phyloP scores from a whole-genome alignment of 2,113 vertebrate species.

The Tyrannus savana region DNA sequence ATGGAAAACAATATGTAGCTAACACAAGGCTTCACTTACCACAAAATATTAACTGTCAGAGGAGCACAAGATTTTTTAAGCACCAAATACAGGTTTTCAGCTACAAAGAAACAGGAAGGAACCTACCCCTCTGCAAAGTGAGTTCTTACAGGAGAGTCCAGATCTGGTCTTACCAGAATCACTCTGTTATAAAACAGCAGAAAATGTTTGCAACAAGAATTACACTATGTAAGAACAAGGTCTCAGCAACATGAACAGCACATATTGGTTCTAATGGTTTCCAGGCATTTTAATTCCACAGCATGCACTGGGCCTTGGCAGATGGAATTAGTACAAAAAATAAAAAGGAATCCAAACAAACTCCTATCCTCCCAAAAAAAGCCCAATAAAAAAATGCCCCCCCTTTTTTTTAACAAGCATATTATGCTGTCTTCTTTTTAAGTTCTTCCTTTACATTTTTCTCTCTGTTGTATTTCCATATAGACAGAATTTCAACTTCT shows the following conservation, averaged over 20 bases:
- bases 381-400: rapidly evolving
- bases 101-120: background rate
- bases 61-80: background rate
- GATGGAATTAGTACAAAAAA: background rate
- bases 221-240: background rate
- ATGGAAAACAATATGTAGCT: background rate
- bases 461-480: background rate
- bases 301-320: background rate
- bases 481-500: background rate
- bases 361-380: background rate
- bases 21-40: background rate
- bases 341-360: background rate
- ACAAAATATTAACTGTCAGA: background rate
- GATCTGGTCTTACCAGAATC: background rate
- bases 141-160: background rate
- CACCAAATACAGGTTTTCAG: background rate
- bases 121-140: background rate
- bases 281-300: background rate
- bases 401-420: rapidly evolving
- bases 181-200: background rate
- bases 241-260: background rate
- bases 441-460: background rate
- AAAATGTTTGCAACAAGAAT: background rate
- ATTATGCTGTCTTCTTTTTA: background rate
- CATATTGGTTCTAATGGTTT: background rate